Percentiles rank a stretch among this genome's conserved stretches.
phyloP scores from a whole-genome alignment of 1,140 invertebrate genomes.

The Saxidomus purpurata region DNA sequence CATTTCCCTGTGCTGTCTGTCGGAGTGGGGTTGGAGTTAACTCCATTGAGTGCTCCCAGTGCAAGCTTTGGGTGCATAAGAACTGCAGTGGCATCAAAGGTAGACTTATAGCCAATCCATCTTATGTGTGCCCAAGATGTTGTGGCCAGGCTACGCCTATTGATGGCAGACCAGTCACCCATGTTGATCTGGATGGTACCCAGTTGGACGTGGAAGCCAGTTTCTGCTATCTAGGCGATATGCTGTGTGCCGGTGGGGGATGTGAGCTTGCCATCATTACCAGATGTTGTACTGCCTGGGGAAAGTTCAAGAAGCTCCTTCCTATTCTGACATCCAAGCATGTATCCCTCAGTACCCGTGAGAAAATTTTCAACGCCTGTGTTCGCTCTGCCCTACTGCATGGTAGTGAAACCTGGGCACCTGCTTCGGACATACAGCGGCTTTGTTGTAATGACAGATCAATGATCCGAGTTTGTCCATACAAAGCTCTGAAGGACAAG shows the following conservation, averaged over 20 bases:
- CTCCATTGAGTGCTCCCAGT: conserved; percentile 13
- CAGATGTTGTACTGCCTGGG: conserved; percentile 2
- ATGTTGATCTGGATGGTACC: background rate
- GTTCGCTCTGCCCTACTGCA: conserved; percentile 38
- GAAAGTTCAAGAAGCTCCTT: conserved; percentile 34
- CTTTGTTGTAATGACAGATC: no score
- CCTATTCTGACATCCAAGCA: conserved; percentile 43
- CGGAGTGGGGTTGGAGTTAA: conserved; percentile 23
- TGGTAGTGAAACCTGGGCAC: conserved; percentile 38
- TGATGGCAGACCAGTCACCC: conserved; percentile 15
- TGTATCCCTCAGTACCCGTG: conserved; percentile 11
- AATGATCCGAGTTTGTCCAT: no score
- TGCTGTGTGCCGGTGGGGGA: conserved; percentile 12
- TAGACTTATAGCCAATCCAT: background rate
- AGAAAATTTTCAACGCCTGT: conserved; percentile 15
- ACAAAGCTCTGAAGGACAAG: no score
- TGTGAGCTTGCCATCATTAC: conserved; percentile 26
- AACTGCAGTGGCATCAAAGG: conserved; percentile 3
- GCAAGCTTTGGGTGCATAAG: conserved; percentile 26
- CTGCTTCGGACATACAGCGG: background rate
- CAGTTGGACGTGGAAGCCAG: conserved; percentile 2
- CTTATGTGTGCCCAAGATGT: conserved; percentile 3
- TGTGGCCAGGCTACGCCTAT: background rate
- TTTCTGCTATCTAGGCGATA: conserved; percentile 18
- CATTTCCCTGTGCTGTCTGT: conserved; percentile 34